Evolutionary conservation across 2,888 invertebrate genomes (phyloP).

Genomic region (Drosophila falleni): DNA sequence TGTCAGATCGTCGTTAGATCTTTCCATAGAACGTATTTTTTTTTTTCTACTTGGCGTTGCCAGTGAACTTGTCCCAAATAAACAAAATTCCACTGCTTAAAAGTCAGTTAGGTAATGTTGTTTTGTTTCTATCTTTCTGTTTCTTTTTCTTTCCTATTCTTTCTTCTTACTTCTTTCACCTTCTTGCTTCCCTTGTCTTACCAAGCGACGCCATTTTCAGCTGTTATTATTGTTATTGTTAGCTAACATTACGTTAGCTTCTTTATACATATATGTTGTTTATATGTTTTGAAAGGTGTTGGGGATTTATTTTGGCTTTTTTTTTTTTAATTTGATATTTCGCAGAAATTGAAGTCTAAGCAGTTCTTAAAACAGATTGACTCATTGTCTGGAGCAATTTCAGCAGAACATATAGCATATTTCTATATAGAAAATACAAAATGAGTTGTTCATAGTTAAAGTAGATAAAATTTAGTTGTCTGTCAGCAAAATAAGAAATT

Average conservation of each 20-base stretch:
- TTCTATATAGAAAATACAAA: neutral
- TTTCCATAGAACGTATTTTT: slow-evolving; percentile 37
- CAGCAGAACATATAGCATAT: neutral
- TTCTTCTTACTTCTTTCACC: slow-evolving; percentile 16
- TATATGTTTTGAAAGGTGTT: slow-evolving; percentile 33
- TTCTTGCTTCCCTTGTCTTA: slow-evolving; percentile 20
- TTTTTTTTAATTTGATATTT: slow-evolving; percentile 48
- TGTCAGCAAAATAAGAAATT: neutral
- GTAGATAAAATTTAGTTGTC: neutral
- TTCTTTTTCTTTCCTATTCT: slow-evolving; percentile 14
- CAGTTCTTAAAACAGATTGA: slow-evolving; percentile 51
- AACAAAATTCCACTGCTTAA: slow-evolving; percentile 76
- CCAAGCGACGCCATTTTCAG: slow-evolving; percentile 45
- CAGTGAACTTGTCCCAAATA: slow-evolving; percentile 83
- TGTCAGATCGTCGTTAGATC: slow-evolving; percentile 28
- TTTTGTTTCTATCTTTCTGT: slow-evolving; percentile 15
- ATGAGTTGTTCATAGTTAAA: neutral
- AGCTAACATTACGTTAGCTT: slow-evolving; percentile 37
- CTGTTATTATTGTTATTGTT: slow-evolving; percentile 39
- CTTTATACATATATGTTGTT: slow-evolving; percentile 7
- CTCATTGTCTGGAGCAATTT: slow-evolving; percentile 37
- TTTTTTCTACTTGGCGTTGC: slow-evolving; percentile 41
- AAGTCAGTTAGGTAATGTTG: slow-evolving; percentile 59
- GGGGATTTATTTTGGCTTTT: slow-evolving; percentile 14
- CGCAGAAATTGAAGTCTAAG: slow-evolving; percentile 49